Evolutionary conservation across 2,797 vertebrate genomes (phyloP), one percentile per base, ranked within the genome.

Genomic region (Pseudochirops corinnae): DNA sequence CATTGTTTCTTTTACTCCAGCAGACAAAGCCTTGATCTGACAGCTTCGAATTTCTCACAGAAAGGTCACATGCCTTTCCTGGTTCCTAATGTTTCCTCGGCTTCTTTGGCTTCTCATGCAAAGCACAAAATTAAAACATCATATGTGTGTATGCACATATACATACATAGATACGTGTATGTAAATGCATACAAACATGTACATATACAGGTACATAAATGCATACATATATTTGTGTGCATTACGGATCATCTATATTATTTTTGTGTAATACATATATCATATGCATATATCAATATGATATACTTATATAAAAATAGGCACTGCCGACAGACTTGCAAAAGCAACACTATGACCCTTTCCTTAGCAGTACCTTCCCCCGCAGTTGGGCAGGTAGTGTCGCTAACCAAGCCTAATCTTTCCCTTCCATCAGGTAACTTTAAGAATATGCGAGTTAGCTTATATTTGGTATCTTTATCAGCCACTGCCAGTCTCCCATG

Each of bases 101-200:
- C 18, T 82, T 46, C 74, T 82, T 82, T 4, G 29, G 93, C 74
- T 94, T 46, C 91, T 93, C 28, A 93, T 46, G 90, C 74, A 55
- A 55, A 29, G 39, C 16, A 29, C 4, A 87, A 60, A 31, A 18
- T 67, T 33, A 46, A 9, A 53, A 90, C 3, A 12, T 39, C 2
- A 18, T 87, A 74, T 55, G 39, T 56, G 55, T n/a, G 10, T 5
- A 16, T 46, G 39, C 21, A 39, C 50, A 33, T 24, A 90, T 50
- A n/a, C 60, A 74, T 1, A 92, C 90, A 74, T 2, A 50, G 0
- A 60, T 94, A 67, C 46, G 67, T 91, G 14, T 67, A 6, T 82
- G 24, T 24, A 82, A 39, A 82, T 29, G 11, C 58, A 60, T 60
- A 31, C 1, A 13, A 60, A 82, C 24, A 18, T 82, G 11, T 24